Percentiles rank a stretch among this genome's conserved stretches.
Evolutionary conservation across 2,888 invertebrate genomes (phyloP).

Genomic region (Eupithecia exiguata): DNA sequence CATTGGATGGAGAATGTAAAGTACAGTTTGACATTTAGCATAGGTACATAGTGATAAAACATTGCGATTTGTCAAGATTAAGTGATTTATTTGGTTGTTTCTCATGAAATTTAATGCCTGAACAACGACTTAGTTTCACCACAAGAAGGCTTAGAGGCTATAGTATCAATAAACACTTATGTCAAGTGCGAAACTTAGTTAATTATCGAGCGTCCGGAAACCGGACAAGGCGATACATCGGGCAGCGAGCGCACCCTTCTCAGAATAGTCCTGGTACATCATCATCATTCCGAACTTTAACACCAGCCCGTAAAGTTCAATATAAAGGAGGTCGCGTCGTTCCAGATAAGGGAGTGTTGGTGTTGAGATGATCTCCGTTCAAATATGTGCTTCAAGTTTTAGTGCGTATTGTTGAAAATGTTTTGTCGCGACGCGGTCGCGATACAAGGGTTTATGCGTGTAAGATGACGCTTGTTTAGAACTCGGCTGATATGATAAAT

Average conservation of each 20-base stretch:
- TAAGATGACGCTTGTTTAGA: conserved; percentile 83
- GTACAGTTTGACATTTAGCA: conserved; percentile 36
- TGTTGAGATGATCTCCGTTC: conserved; percentile 63
- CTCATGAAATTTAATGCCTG: not conserved
- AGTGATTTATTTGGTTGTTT: not conserved
- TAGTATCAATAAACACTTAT: conserved; percentile 50
- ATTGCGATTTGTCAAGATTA: not conserved
- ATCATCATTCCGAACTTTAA: conserved; percentile 52
- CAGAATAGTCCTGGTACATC: conserved; percentile 52
- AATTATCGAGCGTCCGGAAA: conserved; percentile 79
- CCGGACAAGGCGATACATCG: conserved; percentile 81
- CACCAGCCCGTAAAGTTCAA: conserved; percentile 47
- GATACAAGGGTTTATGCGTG: conserved; percentile 81
- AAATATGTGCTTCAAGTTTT: conserved; percentile 75
- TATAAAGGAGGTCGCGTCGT: conserved; percentile 48
- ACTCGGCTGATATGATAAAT: conserved; percentile 81
- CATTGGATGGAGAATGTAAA: conserved; percentile 48
- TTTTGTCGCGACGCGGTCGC: conserved; percentile 63
- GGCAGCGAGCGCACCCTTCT: conserved; percentile 76
- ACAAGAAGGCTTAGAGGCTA: conserved; percentile 42
- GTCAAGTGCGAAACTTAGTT: conserved; percentile 72
- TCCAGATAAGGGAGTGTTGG: conserved; percentile 47
- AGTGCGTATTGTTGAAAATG: conserved; percentile 75
- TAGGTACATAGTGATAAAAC: not conserved
- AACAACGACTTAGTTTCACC: conserved; percentile 12